Conservation (phyloP, 2,113 vertebrate genomes). For the Eublepharis macularius region DNA sequence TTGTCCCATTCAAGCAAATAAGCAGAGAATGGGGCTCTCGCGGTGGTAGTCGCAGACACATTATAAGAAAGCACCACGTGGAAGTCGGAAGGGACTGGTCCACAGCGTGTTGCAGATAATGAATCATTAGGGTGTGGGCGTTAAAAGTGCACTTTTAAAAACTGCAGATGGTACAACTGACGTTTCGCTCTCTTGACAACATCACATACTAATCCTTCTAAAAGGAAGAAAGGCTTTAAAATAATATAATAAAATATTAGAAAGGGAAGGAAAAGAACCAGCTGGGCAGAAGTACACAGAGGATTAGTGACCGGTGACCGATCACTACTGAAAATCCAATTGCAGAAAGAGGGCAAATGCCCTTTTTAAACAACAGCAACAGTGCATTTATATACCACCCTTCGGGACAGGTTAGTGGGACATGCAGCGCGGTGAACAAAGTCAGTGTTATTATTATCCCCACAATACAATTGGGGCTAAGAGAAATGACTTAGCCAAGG, state of each 20-base stretch:
- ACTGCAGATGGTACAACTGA: background rate
- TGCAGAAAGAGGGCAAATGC: background rate
- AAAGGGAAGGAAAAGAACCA: background rate
- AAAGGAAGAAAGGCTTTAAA: background rate
- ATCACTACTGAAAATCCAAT: background rate
- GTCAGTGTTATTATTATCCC: too few relatives aligned
- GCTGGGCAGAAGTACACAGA: background rate
- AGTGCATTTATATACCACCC: too few relatives aligned
- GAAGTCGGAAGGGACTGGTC: background rate
- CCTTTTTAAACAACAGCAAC: too few relatives aligned
- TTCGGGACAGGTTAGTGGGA: too few relatives aligned
- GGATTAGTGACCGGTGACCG: background rate
- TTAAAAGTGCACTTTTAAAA: background rate
- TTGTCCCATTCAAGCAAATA: too few relatives aligned
- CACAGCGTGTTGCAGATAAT: background rate
- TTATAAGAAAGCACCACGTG: background rate
- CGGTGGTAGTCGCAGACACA: too few relatives aligned
- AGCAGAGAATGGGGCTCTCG: background rate
- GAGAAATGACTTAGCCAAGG: too few relatives aligned
- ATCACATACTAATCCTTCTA: background rate
- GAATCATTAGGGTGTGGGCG: background rate
- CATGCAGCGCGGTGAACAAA: too few relatives aligned
- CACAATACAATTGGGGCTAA: too few relatives aligned
- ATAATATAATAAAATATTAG: background rate
- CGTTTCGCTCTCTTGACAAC: background rate